Base-by-base conservation (phyloP, 2,113 vertebrate species). In the Malurus cyaneus region DNA sequence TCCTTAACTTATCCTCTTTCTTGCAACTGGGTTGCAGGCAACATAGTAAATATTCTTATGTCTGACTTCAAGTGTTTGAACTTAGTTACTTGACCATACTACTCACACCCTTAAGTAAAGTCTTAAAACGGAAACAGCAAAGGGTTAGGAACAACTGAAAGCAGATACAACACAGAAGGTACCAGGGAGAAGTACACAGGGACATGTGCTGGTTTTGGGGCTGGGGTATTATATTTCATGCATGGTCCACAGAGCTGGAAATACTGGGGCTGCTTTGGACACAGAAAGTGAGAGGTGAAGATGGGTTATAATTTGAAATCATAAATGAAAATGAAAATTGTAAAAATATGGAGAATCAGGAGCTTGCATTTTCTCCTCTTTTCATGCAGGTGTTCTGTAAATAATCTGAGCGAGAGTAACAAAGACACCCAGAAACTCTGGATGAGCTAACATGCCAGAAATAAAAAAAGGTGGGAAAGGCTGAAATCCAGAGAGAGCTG, bases 11-110 rank as follows among this genome's bases (percentile, higher is more conserved):
- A 67, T 20, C 24, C 67, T 90, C 67, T 70, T 83, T 50, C 59
- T 73, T 29, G 31, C 67, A 83, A 57, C 46, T 29, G 31, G 39
- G 54, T 12, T 90, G 80, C 62, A 80, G 67, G 26, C 32, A 91
- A 80, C 52, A 73, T 13, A 69, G 4, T 44, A 64, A 88, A 39
- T 46, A 70, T 53, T 80, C 56, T 65, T 61, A 86, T 26, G 16
- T 42, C 64, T 80, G 56, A 67, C 31, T 95, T 34, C 61, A 60
- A 64, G 71, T 15, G 42, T 54, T 84, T 92, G 80, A 80, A 91
- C 78, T 70, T 78, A 91, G n/a, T 70, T 59, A 70, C 41, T 18
- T 42, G 49, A 65, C 42, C 52, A 49, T 36, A 52, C 50, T 65
- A 70, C n/a, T 73, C 46, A 49, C 24, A 93, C 25, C 54, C 61